phyloP scores from a whole-genome alignment of 2,888 invertebrate genomes.

The Noctua janthina region DNA sequence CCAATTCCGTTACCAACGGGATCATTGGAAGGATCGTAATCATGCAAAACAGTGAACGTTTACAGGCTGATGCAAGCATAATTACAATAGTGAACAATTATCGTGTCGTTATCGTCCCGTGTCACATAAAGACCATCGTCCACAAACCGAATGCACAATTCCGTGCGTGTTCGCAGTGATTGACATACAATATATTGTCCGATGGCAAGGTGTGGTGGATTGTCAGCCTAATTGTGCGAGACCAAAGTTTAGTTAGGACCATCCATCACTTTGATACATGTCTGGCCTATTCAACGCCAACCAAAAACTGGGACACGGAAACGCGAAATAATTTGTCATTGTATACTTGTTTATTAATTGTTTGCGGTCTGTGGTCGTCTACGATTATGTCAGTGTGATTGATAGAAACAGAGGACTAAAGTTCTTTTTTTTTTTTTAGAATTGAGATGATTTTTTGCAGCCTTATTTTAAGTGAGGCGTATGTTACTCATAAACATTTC shows the following conservation, averaged over 20 bases:
- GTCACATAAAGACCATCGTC: conserved; percentile 24
- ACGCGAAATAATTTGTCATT: conserved; percentile 81
- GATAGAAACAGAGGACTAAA: conserved; percentile 30
- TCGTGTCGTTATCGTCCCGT: conserved; percentile 50
- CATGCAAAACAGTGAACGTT: conserved; percentile 8
- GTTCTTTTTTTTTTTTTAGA: conserved; percentile 3
- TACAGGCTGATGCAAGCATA: background rate
- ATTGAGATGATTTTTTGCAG: background rate
- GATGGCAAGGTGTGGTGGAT: conserved; percentile 85
- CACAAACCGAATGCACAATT: conserved; percentile 67
- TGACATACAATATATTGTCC: conserved; percentile 87
- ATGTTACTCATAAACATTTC: background rate
- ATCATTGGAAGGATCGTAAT: background rate
- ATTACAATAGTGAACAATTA: background rate
- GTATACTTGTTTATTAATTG: conserved; percentile 69
- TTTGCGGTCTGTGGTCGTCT: conserved; percentile 47
- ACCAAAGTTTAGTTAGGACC: conserved; percentile 79
- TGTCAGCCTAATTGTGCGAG: conserved; percentile 84
- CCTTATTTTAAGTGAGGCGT: background rate
- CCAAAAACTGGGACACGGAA: conserved; percentile 80
- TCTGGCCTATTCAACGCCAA: conserved; percentile 78
- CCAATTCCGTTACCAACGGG: conserved; percentile 8
- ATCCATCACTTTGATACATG: conserved; percentile 83
- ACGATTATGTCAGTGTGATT: conserved; percentile 61
- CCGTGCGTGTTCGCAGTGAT: conserved; percentile 81